Base-by-base conservation (phyloP, 92 coral and sea anemone species). In the Montipora capitata region DNA sequence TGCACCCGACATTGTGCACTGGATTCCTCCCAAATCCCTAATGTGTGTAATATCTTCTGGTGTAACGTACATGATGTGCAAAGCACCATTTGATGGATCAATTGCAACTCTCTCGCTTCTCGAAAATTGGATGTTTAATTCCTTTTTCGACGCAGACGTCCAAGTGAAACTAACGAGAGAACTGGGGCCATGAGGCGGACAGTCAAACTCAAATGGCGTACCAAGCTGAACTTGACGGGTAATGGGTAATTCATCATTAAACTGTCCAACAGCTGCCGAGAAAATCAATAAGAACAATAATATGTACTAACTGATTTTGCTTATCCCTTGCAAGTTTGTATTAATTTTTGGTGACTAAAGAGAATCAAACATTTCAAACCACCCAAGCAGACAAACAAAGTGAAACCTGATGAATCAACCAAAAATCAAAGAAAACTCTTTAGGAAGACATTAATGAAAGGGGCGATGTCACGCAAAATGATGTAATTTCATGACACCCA, bases 21-120 rank as follows among this genome's bases (percentile, higher is more conserved):
- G 4, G 5, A 81, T 74, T 59, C 87, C 91, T 2, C 16, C 41
- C 0, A 18, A n/a, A 5, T 20, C 76, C 0, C 16, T 3, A 17
- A 87, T 87, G 10, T 35, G 12, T 1, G 56, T 18, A 10, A 91
- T 9, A 59, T 91, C 92, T 4, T 18, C 54, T 13, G 52, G 20
- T 0, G 85, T 52, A 18, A 91, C 65, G 44, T 7, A 82, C 87
- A 91, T 72, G 15, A 91, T 73, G 64, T 27, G 18, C 78, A 91
- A 63, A 35, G 43, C 27, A 10, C 94, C 94, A 10, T 62, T 65
- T 78, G 52, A 48, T 48, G 73, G 91, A 3, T 70, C 27, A 0
- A 74, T 73, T 9, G 83, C 94, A 44, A 64, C n/a, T 3, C 17
- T 39, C 0, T 4, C 14, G 65, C 35, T 64, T 18, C 68, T 38